Evolutionary conservation across 1,140 invertebrate genomes (phyloP), one percentile per base, ranked within the genome.

Genomic region (Cydia fagiglandana): DNA sequence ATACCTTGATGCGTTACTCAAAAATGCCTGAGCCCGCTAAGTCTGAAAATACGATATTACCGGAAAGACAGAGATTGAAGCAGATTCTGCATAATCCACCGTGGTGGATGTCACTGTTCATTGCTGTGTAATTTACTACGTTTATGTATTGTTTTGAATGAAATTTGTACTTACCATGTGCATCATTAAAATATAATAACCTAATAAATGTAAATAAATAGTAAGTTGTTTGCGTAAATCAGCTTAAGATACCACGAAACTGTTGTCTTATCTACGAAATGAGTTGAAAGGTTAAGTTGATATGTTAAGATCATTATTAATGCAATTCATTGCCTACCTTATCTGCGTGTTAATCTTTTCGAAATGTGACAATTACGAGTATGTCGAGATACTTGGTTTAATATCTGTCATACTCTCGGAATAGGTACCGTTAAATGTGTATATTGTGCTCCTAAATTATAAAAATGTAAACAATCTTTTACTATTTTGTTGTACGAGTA

Each of bases 21-120:
- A 90, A 85, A 76, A 85, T 89, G 83, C 88, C 85, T 0, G 87
- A 87, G 80, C 89, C 88, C 15, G 56, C 20, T 24, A 90, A 88
- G 76, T 85, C 85, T 24, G 81, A 86, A 15, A 83, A 74, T 17
- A 64, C 68, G 5, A 80, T 90, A 17, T 68, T 90, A 15, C 91
- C 91, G 20, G 56, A 81, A 20, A 85, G 82, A 77, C 77, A 77
- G 30, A 90, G 84, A 77, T 76, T 92, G 38, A 90, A 91, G 74
- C 86, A 87, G 0, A 91, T 86, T 87, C 53, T 88, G 6, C 64
- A 81, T 5, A 91, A 84, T 30, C 91, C 89, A 6, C 90, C 90
- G 0, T 92, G 90, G 90, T 92, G 90, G 90, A 78, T 90, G 79
- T 88, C 90, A 10, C 56, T 90, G 73, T 91, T 92, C 64, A 87